Base-by-base conservation (phyloP, 2,797 vertebrate species). In the Ctenosaura bakeri region DNA sequence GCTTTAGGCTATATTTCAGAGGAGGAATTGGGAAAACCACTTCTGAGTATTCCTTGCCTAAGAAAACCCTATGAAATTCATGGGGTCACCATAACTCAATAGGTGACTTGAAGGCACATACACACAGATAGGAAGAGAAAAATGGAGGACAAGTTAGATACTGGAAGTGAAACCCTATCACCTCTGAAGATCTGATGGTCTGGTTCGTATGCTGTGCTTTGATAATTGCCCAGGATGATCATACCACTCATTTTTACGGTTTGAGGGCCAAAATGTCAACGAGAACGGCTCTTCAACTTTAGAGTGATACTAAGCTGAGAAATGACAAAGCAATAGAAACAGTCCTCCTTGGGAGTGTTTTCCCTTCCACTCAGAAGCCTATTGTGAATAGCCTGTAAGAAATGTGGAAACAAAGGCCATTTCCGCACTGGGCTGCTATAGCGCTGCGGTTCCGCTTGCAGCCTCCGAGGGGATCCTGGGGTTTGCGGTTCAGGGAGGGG, bases 211-310 rank as follows among this genome's bases (percentile, higher is more conserved):
- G 52, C 7, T 64, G 74, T 10, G 26, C 26, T 93, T 94, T 24
- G 0, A 38, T 54, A 22, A 78, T 88, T 20, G 6, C 85, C 54
- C 50, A 90, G 69, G 10, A 20, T 1, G 2, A 4, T 42, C 22
- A 56, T 74, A 86, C 87, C 46, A 29, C 91, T 8, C 0, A 0
- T 88, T 90, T 54, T 89, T 90, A 91, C 89, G 90, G 71, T 66
- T 6, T 84, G 54, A 93, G 89, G n/a, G 78, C 4, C 26, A 85
- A 12, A 35, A 83, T 87, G 90, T 86, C 71, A 89, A 91, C 88
- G n/a, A 5, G 7, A 90, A 82, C 3, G 3, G 24, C 90, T 92
- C 89, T 76, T 74, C 16, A 46, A 91, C 26, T 62, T 89, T 79
- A 62, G 62, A 69, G 20, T 52, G n/a, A 85, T 79, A 83, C 1